Evolutionary conservation across 2,888 invertebrate species (phyloP), one percentile per base, ranked within the genome.

Genomic region (Pristionchus japonicus): DNA sequence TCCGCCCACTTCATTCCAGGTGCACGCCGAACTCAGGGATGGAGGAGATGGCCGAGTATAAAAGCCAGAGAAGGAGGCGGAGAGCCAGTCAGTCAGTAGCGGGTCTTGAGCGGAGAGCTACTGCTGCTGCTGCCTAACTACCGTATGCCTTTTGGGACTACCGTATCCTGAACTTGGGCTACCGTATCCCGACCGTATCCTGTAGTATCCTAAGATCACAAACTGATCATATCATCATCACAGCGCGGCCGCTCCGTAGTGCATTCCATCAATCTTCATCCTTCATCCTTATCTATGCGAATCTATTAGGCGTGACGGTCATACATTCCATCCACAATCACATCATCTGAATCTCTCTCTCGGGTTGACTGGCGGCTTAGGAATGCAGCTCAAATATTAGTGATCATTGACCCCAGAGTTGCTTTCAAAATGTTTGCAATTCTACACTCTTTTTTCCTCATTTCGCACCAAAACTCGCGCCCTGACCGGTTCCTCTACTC

Each of bases 281-380:
- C n/a, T n/a, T n/a, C n/a, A n/a, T n/a, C n/a, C n/a, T 77, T 77
- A 77, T 77, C 77, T 77, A 40, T n/a, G n/a, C 57, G 57, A 6
- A 23, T 57, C 52, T 57, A 57, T 23, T 57, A 57, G n/a, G n/a
- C n/a, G 57, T 57, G 57, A 57, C 57, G 67, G 13, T 31, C 20
- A 3, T 3, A 67, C 31, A 67, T 34, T 67, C 67, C 31, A 52
- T 57, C 57, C 9, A 57, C 57, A 9, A 57, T 23, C 23, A 57
- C 57, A 57, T 57, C 57, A n/a, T 57, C 57, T 57, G n/a, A n/a
- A 20, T 52, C 15, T 49, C 20, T 4, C 3, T 3, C 9, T n/a
- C 57, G 57, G 57, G 57, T 57, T 57, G 57, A 57, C 23, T 57
- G 57, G n/a, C 57, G 57, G n/a, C 23, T 57, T 57, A 57, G 57